Evolutionary conservation across 2,113 vertebrate genomes (phyloP), one percentile per base, ranked within the genome.

Genomic region (Tenebrosternarchus preto): DNA sequence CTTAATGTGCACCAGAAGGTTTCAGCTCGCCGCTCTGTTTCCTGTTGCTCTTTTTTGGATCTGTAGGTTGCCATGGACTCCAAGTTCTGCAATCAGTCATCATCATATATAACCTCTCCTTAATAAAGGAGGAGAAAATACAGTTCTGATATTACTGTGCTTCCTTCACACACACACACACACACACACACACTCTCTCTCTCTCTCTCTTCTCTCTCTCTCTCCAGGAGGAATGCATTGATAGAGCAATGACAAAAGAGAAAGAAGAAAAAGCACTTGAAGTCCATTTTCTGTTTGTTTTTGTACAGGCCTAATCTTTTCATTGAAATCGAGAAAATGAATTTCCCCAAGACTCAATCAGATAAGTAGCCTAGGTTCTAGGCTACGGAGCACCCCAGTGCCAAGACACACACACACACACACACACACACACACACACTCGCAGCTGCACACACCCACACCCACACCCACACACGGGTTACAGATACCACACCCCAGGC

Each of bases 161-260:
- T 19, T n/a, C n/a, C n/a, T n/a, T n/a, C 67, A 31, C 57, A 60
- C 57, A n/a, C 20, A n/a, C 57, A n/a, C 57, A 60, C 57, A n/a
- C 57, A 60, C 24, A 27, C 17, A 36, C 64, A 20, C 29, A 67
- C 64, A 22, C 67, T 43, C 68, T 17, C 43, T 53, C 68, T 25
- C 76, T 80, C 6, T 20, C 17, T 4, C 43, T 20, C 31, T n/a
- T 12, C 76, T 80, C 6, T 20, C 17, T 4, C 43, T 20, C 31
- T n/a, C 12, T 81, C 79, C 60, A 74, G 64, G 77, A 75, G 53
- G 50, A 22, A 73, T 69, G 75, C 81, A 69, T 89, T 89, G 86
- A 88, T 89, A 24, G 75, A 36, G 12, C 73, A 77, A 80, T 88
- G 27, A 46, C 27, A 43, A 56, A 43, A 15, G 39, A 4, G 39